Conservation (phyloP, 1,140 invertebrate genomes). For the Drosophila baimaii region DNA sequence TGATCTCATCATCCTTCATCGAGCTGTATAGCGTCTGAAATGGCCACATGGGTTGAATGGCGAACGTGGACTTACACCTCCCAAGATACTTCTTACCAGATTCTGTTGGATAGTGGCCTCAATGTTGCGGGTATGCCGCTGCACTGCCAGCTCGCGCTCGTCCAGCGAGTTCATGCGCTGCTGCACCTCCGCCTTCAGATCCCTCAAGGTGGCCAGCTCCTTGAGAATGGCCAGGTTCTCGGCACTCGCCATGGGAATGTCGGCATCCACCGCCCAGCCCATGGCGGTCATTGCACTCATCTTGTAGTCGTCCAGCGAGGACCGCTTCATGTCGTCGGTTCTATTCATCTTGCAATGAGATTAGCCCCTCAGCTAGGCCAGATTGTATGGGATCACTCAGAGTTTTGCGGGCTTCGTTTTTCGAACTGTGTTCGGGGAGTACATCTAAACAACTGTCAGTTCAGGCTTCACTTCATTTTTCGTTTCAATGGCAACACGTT, state of each 20-base stretch:
- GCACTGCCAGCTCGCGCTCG: constrained; percentile 71
- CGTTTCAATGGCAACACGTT: constrained; percentile 24
- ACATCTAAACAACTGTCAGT: background rate
- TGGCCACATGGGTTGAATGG: background rate
- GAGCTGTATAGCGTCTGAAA: constrained; percentile 85
- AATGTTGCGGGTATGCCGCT: constrained; percentile 84
- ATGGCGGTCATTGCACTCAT: constrained; percentile 81
- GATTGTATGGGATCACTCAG: background rate
- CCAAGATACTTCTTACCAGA: constrained; percentile 69
- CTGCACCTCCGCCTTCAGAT: constrained; percentile 60
- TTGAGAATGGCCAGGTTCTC: constrained; percentile 87
- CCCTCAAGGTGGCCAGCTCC: constrained; percentile 57
- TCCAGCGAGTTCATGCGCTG: constrained; percentile 59
- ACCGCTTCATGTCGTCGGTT: constrained; percentile 67
- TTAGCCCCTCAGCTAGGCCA: background rate
- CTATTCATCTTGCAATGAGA: constrained; percentile 46
- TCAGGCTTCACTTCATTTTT: background rate
- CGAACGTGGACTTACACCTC: background rate
- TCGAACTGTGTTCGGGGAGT: background rate
- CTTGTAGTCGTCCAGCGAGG: constrained; percentile 66
- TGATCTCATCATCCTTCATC: constrained; percentile 86
- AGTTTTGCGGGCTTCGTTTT: constrained; percentile 6
- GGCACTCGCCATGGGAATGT: constrained; percentile 89
- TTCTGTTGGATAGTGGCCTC: constrained; percentile 85
- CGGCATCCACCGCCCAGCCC: constrained; percentile 88